Evolutionary conservation across 2,113 vertebrate genomes (phyloP), one percentile per base, ranked within the genome.

Genomic region (Lipotes vexillifer): DNA sequence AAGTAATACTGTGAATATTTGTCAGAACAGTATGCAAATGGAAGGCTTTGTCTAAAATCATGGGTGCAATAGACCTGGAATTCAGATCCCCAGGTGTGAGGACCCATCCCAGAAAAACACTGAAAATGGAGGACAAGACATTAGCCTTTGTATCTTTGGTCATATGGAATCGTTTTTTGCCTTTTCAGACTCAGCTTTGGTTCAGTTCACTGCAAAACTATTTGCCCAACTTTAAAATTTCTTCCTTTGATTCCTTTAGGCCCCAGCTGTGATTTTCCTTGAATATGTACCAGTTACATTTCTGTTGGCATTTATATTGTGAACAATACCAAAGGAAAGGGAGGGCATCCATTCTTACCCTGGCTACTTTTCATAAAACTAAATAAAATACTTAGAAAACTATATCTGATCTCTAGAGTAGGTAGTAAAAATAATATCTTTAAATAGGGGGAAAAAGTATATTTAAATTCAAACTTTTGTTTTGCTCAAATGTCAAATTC

Each of bases 191-290:
- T 81, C 69, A 25, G 17, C 65, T 84, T 81, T 97, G 63, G n/a
- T 91, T 94, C 72, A 15, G 6, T 80, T 92, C 71, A 77, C 69
- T 88, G 38, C 71, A 65, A 57, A 90, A 69, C 71, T 38, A 1
- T 61, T 82, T 61, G 25, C 44, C 75, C 66, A 96, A 36, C 63
- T 97, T 95, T 90, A 71, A 87, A 65, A 63, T 93, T 80, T 93
- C 63, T 81, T 72, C 14, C 25, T 95, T 92, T 61, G 36, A 65
- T 87, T 63, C 31, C n/a, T 92, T 85, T 90, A 74, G 68, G 20
- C 38, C 66, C n/a, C 20, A 88, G 36, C 20, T 93, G 8, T 83
- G 36, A 29, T 75, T 80, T 91, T 93, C 85, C 29, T 91, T 78
- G 55, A 69, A 61, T 89, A 17, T 72, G 5, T 81, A 18, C 57